Evolutionary conservation across 2,797 vertebrate genomes (phyloP).

Genomic region (Aselliscus stoliczkanus): DNA sequence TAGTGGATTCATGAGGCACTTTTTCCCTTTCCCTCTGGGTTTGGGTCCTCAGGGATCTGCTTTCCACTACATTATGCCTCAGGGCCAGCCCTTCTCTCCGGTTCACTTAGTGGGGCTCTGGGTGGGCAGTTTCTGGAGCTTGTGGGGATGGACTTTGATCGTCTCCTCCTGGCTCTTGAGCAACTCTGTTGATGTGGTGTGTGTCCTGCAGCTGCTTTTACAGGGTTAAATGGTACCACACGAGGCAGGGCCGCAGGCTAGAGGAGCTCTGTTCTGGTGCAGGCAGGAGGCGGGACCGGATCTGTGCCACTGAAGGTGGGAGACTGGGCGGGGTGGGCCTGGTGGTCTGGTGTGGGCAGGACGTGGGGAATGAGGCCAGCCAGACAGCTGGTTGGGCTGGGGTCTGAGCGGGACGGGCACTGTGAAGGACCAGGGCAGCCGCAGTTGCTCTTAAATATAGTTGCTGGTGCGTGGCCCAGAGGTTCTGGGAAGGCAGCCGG

Average conservation of each 20-base stretch:
- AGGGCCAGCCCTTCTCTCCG: not conserved
- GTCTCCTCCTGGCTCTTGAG: conserved; percentile 14
- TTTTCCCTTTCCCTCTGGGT: not conserved
- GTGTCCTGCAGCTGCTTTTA: conserved; percentile 69
- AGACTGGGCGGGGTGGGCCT: conserved; percentile 20
- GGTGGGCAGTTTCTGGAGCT: not conserved
- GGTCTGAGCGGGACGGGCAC: not conserved
- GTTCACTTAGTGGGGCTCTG: not conserved
- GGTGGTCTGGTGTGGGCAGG: conserved; percentile 44
- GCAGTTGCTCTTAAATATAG: conserved; percentile 27
- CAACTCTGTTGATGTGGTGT: conserved; percentile 19
- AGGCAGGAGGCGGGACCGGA: conserved; percentile 69
- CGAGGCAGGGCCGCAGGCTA: conserved; percentile 65
- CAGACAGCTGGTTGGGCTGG: not conserved
- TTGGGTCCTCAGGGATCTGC: not conserved
- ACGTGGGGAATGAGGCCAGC: not conserved
- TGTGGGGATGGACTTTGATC: not conserved
- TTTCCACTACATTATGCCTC: not conserved
- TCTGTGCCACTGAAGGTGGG: conserved; percentile 67
- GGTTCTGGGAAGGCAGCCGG: not conserved
- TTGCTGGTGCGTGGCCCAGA: not conserved
- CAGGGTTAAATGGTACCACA: conserved; percentile 56
- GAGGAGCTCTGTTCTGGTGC: conserved; percentile 63
- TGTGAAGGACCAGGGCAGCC: rapidly evolving
- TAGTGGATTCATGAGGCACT: rapidly evolving